These are phyloP conservation scores for Acanthosepion lycidas DNA, from an alignment of 2,888 invertebrate species.

Conservation along the genomic window DNA sequence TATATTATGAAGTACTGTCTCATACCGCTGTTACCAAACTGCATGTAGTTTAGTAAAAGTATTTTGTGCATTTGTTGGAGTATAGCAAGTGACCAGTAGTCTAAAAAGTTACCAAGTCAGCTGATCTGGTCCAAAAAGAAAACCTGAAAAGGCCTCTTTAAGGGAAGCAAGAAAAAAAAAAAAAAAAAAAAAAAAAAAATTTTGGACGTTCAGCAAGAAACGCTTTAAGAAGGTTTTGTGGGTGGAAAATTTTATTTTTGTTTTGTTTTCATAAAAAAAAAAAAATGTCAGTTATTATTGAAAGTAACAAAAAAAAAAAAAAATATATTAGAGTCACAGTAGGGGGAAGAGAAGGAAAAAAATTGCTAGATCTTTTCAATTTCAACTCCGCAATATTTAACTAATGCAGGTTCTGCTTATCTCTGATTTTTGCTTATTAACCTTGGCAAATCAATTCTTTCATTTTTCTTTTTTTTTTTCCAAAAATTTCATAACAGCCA, in stretches of 20 bases:
- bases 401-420: not conserved
- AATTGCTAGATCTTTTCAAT: slow-evolving; percentile 14
- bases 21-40: no score
- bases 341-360: slow-evolving; percentile 2
- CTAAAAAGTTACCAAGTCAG: no score
- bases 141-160: no score
- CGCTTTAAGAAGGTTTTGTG: not conserved
- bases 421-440: not conserved
- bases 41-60: no score
- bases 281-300: not conserved
- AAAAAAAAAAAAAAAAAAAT: not conserved
- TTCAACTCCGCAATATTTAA: not conserved
- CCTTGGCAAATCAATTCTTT: not conserved
- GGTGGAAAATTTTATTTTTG: not conserved
- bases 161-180: not conserved
- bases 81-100: no score
- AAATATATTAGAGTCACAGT: not conserved
- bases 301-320: not conserved
- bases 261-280: slow-evolving; percentile 6
- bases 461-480: slow-evolving; percentile 33
- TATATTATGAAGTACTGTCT: no score
- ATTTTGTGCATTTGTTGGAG: no score
- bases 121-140: no score
- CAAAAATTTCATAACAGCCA: not conserved
- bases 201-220: not conserved